These are phyloP conservation scores for Microhierax caerulescens DNA, from an alignment of 2,797 vertebrate species.

Conservation along the genomic window DNA sequence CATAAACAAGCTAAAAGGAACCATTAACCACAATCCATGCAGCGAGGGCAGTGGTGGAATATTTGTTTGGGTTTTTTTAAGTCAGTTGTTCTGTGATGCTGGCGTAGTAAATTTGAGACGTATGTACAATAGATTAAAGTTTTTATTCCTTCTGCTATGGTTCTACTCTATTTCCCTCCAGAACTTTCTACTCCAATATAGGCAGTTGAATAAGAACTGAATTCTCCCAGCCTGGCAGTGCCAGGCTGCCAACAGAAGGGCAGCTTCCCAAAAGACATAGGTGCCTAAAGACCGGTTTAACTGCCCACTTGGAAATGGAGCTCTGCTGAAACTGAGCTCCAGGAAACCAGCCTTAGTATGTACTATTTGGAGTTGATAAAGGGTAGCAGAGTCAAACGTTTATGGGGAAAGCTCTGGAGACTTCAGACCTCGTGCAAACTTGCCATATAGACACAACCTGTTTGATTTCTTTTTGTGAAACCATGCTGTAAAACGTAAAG, in stretches of 20 bases:
- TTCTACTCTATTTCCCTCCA: not conserved
- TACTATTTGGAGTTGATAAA: not conserved
- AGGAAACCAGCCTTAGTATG: not conserved
- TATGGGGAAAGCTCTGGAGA: not conserved
- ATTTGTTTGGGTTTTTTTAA: not conserved
- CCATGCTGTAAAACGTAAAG: not conserved
- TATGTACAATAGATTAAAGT: not conserved
- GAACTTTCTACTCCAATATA: not conserved
- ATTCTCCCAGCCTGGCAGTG: not conserved
- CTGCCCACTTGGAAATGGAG: not conserved
- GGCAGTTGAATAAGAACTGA: not conserved
- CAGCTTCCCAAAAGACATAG: not conserved
- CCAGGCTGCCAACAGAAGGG: not conserved
- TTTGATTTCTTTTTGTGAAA: not conserved
- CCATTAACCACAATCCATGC: rapidly evolving
- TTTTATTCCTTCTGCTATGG: not conserved
- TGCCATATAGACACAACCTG: too few species aligned
- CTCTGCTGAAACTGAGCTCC: not conserved
- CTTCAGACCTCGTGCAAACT: not conserved
- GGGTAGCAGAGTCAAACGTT: not conserved
- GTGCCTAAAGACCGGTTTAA: not conserved
- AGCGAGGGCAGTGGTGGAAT: not conserved
- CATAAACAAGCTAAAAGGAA: not conserved
- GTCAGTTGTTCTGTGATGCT: not conserved
- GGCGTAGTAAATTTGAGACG: not conserved